phyloP scores from a whole-genome alignment of 2,113 vertebrate species.

The Sturnira hondurensis region DNA sequence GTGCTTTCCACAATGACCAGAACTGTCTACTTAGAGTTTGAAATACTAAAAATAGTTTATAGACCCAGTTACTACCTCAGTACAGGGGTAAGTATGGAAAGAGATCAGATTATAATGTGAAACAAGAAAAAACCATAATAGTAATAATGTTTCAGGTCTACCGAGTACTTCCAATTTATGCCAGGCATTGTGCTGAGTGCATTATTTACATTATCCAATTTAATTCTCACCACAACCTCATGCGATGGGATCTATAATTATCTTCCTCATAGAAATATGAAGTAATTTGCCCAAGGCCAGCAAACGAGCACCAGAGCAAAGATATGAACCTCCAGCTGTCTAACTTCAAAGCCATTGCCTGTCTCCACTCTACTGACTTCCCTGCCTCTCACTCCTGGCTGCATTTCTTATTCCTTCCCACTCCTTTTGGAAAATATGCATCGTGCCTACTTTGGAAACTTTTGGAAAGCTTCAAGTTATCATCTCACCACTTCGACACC shows the following conservation, averaged over 20 bases:
- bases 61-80: not conserved
- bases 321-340: not conserved
- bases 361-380: not conserved
- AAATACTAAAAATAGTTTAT: not conserved
- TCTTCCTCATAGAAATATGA: conserved; percentile 10
- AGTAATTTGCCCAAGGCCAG: conserved; percentile 32
- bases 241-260: conserved; percentile 23
- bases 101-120: not conserved
- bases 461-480: not conserved
- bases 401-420: not conserved
- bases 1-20: not conserved
- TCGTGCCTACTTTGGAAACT: not conserved
- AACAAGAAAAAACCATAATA: not conserved
- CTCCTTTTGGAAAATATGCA: not conserved
- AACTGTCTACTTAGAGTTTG: not conserved
- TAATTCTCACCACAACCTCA: conserved; percentile 4
- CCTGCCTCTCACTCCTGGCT: not conserved
- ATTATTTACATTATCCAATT: conserved; percentile 8
- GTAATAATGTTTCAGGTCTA: not conserved
- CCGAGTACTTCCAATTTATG: not conserved
- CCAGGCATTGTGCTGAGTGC: conserved; percentile 1
- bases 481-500: not conserved
- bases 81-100: not conserved
- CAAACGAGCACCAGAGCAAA: conserved; percentile 5
- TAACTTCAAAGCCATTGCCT: conserved; percentile 3